Evolutionary conservation across 2,797 vertebrate genomes (phyloP).

Genomic region (Thaleichthys pacificus): DNA sequence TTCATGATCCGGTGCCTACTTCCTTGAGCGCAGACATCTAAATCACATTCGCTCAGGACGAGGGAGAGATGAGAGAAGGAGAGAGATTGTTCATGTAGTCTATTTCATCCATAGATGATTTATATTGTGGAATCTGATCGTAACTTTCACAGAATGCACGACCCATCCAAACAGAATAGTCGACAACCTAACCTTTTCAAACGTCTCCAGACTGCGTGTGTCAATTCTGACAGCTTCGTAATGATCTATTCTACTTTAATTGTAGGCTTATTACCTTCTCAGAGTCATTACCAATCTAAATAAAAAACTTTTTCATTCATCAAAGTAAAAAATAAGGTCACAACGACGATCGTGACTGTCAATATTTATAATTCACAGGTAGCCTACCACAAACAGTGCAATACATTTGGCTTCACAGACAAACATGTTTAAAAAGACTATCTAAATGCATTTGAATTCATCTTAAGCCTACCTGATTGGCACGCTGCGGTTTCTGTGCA

Average conservation of each 20-base stretch:
- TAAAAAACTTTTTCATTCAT: background rate
- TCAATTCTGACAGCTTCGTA: no score
- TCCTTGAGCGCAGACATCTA: background rate
- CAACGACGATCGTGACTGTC: background rate
- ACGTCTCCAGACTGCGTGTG: no score
- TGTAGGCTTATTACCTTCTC: no score
- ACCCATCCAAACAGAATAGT: background rate
- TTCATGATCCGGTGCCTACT: no score
- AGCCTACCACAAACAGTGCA: no score
- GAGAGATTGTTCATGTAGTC: conserved; percentile 1
- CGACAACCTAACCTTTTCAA: no score
- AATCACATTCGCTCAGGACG: background rate
- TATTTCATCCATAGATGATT: background rate
- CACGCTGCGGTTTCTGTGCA: background rate
- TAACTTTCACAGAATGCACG: background rate
- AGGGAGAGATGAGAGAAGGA: background rate
- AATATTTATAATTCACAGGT: no score
- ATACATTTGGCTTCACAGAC: no score
- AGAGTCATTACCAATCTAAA: background rate
- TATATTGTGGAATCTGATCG: background rate
- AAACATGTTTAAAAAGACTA: no score
- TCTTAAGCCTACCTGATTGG: background rate
- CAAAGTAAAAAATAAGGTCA: background rate
- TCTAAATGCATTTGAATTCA: background rate
- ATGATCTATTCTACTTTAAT: background rate